phyloP scores from a whole-genome alignment of 2,113 vertebrate genomes.

The Tympanuchus pallidicinctus region DNA sequence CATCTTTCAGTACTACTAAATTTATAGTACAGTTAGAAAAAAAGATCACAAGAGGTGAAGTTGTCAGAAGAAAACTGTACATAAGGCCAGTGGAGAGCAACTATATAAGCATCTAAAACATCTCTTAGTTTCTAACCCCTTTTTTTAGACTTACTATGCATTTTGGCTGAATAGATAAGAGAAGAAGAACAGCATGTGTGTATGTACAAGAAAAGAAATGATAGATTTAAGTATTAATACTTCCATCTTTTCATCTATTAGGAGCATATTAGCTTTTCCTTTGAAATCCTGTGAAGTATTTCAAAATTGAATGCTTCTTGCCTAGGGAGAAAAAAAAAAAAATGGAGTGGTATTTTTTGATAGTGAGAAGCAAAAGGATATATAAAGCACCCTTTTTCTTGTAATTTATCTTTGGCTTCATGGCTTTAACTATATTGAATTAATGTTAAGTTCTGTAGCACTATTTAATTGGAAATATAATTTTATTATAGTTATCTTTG shows the following conservation, averaged over 20 bases:
- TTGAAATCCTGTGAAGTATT: constrained; percentile 20
- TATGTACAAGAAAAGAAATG: not conserved
- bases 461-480: constrained; percentile 27
- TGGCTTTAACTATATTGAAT: not conserved
- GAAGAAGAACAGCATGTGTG: not conserved
- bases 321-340: not conserved
- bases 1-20: not conserved
- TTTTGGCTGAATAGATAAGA: not conserved
- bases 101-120: not conserved
- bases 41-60: not conserved
- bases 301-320: constrained; percentile 13
- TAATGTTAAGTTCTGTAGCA: not conserved
- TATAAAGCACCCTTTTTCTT: not conserved
- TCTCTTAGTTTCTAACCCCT: not conserved
- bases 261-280: constrained; percentile 17
- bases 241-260: not conserved
- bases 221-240: not conserved
- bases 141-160: not conserved
- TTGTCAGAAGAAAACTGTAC: not conserved
- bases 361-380: not conserved
- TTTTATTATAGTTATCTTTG: constrained; percentile 3
- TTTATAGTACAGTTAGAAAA: not conserved
- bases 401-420: not conserved
- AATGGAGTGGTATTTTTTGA: not conserved
- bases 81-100: not conserved